Base-by-base conservation (phyloP, 2,888 invertebrate species). In the Callinectes sapidus region DNA sequence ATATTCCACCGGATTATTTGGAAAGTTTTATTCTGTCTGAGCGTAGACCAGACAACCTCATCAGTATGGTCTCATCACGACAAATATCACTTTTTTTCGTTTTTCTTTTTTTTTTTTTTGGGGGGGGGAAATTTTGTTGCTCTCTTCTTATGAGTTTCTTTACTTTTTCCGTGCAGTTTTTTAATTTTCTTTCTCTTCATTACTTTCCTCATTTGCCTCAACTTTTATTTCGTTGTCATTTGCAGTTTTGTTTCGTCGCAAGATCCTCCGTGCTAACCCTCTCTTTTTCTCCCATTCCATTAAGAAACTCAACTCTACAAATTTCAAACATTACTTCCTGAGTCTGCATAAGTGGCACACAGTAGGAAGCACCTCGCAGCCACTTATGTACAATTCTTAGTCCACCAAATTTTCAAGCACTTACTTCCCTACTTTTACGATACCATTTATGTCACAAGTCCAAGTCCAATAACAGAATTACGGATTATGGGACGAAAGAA, bases 21-120 rank as follows among this genome's bases (percentile, higher is more conserved):
- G 81, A 81, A 81, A 81, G 81, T 81, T 81, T 81, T 81, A 81
- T 81, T 32, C 81, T 16, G 32, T 13, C 32, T 35, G 81, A 18
- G 35, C 32, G 35, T 2, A 35, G 81, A 81, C 81, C 81, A 32
- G 35, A 2, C 35, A 32, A 13, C 13, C 35, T 10, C 35, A 35
- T 35, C n/a, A 32, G 32, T 81, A 32, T 16, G 35, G 81, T 14
- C 35, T 81, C 81, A 81, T 35, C 81, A 81, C 81, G 81, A 81
- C 81, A 35, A 32, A 35, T 81, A 81, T 32, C 28, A 18, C 81
- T 35, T 81, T 81, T 81, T 1, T 81, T 81, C 81, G 32, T 81
- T 32, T 71, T 16, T 0, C 35, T 35, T 18, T 35, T 14, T 16
- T 14, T 81, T 32, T 35, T 16, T 18, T 81, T 16, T 5, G 23